A percentile compares a stretch with the other conserved stretches of the same genome.
These are phyloP conservation scores for Astropecten irregularis DNA, from an alignment of 53 echinoderm and acorn worm genomes.

Conservation along the genomic window DNA sequence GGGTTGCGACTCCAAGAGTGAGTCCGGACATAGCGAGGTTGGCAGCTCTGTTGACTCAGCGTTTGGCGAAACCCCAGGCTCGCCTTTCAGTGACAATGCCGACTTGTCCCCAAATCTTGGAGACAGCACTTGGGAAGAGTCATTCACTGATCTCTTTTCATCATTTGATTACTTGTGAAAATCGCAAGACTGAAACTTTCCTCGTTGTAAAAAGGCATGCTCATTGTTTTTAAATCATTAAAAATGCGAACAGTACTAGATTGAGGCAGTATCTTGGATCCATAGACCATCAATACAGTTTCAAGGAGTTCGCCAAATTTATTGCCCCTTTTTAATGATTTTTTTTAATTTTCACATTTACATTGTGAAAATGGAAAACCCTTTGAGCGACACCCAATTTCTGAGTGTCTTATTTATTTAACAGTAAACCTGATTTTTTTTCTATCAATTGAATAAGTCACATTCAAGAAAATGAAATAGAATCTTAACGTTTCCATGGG, in stretches of 20 bases:
- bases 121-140: constrained; percentile 91
- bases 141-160: constrained; percentile 93
- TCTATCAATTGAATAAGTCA: too few species aligned
- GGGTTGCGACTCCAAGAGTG: constrained; percentile 73
- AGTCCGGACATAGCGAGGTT: constrained; percentile 69
- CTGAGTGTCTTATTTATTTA: too few species aligned
- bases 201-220: neutral
- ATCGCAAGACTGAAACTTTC: neutral
- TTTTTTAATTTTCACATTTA: too few species aligned
- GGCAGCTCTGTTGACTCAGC: constrained; percentile 78
- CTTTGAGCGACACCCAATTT: too few species aligned
- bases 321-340: too few species aligned
- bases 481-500: too few species aligned
- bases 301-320: too few species aligned
- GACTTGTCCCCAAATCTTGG: constrained; percentile 64
- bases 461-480: too few species aligned
- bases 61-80: constrained; percentile 73
- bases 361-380: too few species aligned
- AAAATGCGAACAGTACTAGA: neutral
- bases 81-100: constrained; percentile 73
- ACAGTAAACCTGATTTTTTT: too few species aligned
- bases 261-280: too few species aligned
- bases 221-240: neutral
- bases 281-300: too few species aligned
- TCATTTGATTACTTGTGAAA: constrained; percentile 66